Evolutionary conservation across 1,140 invertebrate genomes (phyloP), one percentile per base, ranked within the genome.

Genomic region (Leptinotarsa texana): DNA sequence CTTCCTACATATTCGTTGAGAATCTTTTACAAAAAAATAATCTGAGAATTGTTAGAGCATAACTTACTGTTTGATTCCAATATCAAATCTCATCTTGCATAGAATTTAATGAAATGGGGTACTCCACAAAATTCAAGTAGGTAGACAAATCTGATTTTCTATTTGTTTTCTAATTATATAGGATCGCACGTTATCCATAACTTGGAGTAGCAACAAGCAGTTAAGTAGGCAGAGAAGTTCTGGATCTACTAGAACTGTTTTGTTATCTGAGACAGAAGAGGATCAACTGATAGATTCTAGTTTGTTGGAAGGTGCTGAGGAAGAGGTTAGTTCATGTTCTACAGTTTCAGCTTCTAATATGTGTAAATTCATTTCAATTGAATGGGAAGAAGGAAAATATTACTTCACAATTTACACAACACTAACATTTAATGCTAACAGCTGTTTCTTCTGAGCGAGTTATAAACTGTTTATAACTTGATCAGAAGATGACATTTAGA

Each of bases 251-350:
- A 75, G 81, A 62, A 82, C 80, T 17, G 79, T 84, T 15, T 51
- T 86, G 63, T 65, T 85, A 48, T 86, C 86, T 21, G 83, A 84
- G 49, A 85, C 85, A 22, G 86, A 85, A 67, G 86, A 86, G 47
- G 85, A 86, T 72, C 86, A 86, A 74, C 65, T 81, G 18, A 78
- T 87, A 17, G 84, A 84, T 69, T 83, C 86, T 66, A 82, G 78
- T 49, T 85, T 86, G 81, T 65, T 82, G 21, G 85, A 88, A 71
- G 85, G 83, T 62, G 84, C 85, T 18, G 84, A 85, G 67, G 84
- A 83, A 51, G 83, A 80, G 80, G 77, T 47, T 42, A 57, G 51
- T 57, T 57, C 5, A 33, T 33, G 27, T 33, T 33, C 27, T 33
- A 33, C 27, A 33, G 27, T 2, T 27, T 27, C 4, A 6, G 27